These are phyloP conservation scores for Lepidurus couesii DNA, from an alignment of 1,140 invertebrate species.

Conservation along the genomic window DNA sequence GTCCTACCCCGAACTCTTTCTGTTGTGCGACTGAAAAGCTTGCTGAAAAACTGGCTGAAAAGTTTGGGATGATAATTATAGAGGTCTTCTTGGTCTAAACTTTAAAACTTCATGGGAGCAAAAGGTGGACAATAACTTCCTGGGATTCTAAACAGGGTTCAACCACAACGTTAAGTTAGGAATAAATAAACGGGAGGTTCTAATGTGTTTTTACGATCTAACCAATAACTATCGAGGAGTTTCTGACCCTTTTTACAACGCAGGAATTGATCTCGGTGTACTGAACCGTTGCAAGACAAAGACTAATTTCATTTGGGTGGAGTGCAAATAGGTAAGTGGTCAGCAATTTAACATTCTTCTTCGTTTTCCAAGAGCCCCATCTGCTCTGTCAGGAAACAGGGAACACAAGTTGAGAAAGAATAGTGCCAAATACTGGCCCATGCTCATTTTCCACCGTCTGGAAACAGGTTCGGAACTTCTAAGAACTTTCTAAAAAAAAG, in stretches of 20 bases:
- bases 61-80: neutral
- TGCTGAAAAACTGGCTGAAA: too few species aligned
- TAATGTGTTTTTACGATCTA: neutral
- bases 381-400: neutral
- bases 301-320: constrained; percentile 17
- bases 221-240: neutral
- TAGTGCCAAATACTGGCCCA: neutral
- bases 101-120: neutral
- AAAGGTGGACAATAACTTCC: neutral
- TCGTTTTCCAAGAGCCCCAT: neutral
- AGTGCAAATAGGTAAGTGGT: constrained; percentile 10
- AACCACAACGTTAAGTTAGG: neutral
- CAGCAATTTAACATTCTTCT: constrained; percentile 9
- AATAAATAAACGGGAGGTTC: neutral
- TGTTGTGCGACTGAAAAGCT: too few species aligned
- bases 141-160: neutral
- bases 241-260: neutral
- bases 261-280: neutral
- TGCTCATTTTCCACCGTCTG: neutral
- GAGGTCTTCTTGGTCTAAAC: neutral
- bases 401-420: neutral
- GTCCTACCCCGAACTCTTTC: too few species aligned
- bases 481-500: neutral
- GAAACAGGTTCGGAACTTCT: neutral
- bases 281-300: neutral